Conservation (phyloP, 2,888 invertebrate genomes). For the Chloromyia formosa region DNA sequence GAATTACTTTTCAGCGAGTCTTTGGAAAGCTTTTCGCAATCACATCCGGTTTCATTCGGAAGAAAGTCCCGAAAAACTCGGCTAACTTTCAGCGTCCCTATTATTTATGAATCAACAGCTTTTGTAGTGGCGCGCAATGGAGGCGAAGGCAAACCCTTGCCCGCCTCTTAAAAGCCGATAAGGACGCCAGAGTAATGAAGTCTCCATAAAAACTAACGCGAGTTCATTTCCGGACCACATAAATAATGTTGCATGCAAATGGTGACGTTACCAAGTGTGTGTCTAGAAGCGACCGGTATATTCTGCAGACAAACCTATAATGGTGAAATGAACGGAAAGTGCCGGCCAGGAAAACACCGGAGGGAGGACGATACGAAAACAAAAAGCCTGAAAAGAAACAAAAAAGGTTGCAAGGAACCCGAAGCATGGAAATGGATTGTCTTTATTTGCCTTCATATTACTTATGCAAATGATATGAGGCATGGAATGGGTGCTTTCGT, state of each 20-base stretch:
- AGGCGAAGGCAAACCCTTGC: too few species aligned
- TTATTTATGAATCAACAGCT: conserved; percentile 39
- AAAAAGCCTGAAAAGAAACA: neutral
- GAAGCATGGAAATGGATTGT: conserved; percentile 23
- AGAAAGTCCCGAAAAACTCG: neutral
- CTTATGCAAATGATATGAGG: conserved; percentile 39
- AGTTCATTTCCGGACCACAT: conserved; percentile 42
- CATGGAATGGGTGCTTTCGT: neutral
- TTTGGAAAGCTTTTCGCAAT: neutral
- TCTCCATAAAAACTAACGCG: conserved; percentile 39
- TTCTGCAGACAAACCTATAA: neutral
- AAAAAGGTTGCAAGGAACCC: neutral
- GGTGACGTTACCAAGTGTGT: conserved; percentile 12
- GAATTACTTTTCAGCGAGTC: neutral
- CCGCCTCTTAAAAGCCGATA: conserved; percentile 22
- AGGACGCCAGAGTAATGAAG: conserved; percentile 37
- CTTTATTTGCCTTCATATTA: conserved; percentile 30
- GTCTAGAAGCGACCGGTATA: neutral
- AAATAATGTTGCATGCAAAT: conserved; percentile 44
- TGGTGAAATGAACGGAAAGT: too few species aligned
- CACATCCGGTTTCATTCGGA: neutral
- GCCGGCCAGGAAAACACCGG: too few species aligned
- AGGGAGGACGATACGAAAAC: too few species aligned
- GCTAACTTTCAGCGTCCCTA: neutral
- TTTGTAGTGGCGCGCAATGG: neutral